Evolutionary conservation across 1,140 invertebrate genomes (phyloP), one percentile per base, ranked within the genome.

Genomic region (Protaetia brevitarsis): DNA sequence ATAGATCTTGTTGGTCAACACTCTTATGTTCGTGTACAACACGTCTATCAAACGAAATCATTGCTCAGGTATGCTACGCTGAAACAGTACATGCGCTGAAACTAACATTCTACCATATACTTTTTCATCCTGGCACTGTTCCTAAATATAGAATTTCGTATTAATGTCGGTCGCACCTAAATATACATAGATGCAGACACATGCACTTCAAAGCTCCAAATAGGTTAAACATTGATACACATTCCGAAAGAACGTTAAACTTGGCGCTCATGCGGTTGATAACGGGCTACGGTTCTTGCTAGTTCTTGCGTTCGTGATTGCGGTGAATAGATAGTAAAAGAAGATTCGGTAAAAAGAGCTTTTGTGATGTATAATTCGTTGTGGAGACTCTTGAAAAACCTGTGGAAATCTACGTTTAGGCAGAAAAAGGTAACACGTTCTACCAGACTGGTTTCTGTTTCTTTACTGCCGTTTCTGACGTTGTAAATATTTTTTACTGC

Each of bases 111-210:
- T 19, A 19, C 41, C 41, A 51, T 23, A 51, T 23, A 21, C 16
- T 51, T 37, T 37, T 23, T 23, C 41, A 51, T 51, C 26, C 41
- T 51, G 21, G 10, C 21, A 51, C 41, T 2, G 41, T 51, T 51
- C 26, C 41, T 51, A 51, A 51, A 51, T 51, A 23, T 51, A 51
- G 26, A 51, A 51, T 51, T 51, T 23, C 41, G 41, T 51, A 51
- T 51, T 51, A 51, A 51, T 51, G 26, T 51, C 41, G 26, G 16
- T 51, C 41, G 41, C 19, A 51, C 41, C 41, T 51, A 51, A 23
- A 51, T 51, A 51, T 51, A 51, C 41, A 19, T n/a, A n/a, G n/a
- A n/a, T 51, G 41, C 41, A 51, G 41, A 16, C 41, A 51, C 19
- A 51, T 51, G 41, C 41, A 19, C 41, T 51, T 51, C 41, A 51